Evolutionary conservation across 1,140 invertebrate genomes (phyloP), one percentile per base, ranked within the genome.

Genomic region (Lordiphosa mommai): DNA sequence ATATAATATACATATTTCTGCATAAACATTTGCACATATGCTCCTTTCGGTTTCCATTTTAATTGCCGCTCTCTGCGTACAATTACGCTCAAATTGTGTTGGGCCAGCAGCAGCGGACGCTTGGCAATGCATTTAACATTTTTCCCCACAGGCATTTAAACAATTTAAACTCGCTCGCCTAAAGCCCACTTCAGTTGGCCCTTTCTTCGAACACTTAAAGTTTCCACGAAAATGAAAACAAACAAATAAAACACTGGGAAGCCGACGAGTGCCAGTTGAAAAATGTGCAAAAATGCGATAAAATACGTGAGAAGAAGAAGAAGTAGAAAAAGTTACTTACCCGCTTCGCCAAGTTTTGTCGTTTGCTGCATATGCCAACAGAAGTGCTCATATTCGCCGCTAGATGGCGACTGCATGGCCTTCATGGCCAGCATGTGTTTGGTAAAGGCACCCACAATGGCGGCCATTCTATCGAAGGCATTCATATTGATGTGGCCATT

Each of bases 401-500:
- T 61, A 59, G 72, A 51, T 44, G 74, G 57, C 67, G 66, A 33
- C 48, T 57, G 38, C 27, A 46, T 36, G 36, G 56, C 40, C 49
- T 87, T 87, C 46, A 86, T 73, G 2, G 72, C 55, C 50, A 69
- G 67, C 88, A 89, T 88, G 61, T 88, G 87, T 37, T 74, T 87
- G 37, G 86, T 88, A 23, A 88, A 88, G 9, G 87, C 87, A 13
- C 80, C 80, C 34, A 88, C 88, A 64, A 89, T 88, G 49, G 88
- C 86, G 23, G 86, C 88, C 76, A 89, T 72, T 10, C 84, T 72
- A 84, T 88, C 82, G 61, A 89, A 89, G 64, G 88, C 88, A 65
- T 52, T 71, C 60, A 89, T 72, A 74, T 89, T 89, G 72, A 89
- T 86, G 77, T 88, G 79, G 63, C 86, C 80, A 70, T 88, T 88